Base-by-base conservation (phyloP, 2,797 vertebrate genomes). In the Tragelaphus eurycerus region DNA sequence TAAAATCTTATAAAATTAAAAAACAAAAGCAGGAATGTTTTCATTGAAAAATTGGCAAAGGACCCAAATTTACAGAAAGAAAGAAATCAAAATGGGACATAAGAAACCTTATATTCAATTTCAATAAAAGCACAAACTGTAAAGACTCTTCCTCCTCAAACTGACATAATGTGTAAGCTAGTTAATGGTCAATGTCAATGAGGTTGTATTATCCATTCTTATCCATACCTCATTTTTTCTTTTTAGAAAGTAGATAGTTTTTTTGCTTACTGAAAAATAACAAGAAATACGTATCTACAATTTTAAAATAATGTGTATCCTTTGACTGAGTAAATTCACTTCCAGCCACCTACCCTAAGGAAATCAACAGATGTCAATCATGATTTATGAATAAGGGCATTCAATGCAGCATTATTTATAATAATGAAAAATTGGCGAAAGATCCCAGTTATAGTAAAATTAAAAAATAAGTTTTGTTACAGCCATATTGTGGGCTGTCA, bases 341-440 rank as follows among this genome's bases (percentile, higher is more conserved):
- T 95, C 15, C 10, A 85, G 46, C 1, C 21, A 55, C 16, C 34
- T 87, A 89, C 12, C 34, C 43, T 87, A 91, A 91, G 54, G 50
- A 92, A 82, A 96, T 95, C 62, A 55, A 54, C 8, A 93, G 29
- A 83, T 93, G 74, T 60, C 12, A 31, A 78, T 79, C 34, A 95
- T 97, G 74, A 86, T 78, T 93, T 95, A 96, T 67, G 50, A 93
- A 85, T 94, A 90, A 95, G 34, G 31, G 81, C 25, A 92, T 96
- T 82, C 29, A 60, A 50, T 96, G 8, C 6, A 89, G 38, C 3
- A 59, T 86, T 93, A 92, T 79, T 83, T 93, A 81, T 27, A 74
- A 89, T 95, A 92, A 85, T 78, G 34, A 97, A 98, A 95, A 90
- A 59, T 25, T 74, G n/a, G 64, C 85, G 11, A n/a, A 84, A 96